Evolutionary conservation across 2,888 invertebrate species (phyloP).

Genomic region (Alloscopus bannaensis): DNA sequence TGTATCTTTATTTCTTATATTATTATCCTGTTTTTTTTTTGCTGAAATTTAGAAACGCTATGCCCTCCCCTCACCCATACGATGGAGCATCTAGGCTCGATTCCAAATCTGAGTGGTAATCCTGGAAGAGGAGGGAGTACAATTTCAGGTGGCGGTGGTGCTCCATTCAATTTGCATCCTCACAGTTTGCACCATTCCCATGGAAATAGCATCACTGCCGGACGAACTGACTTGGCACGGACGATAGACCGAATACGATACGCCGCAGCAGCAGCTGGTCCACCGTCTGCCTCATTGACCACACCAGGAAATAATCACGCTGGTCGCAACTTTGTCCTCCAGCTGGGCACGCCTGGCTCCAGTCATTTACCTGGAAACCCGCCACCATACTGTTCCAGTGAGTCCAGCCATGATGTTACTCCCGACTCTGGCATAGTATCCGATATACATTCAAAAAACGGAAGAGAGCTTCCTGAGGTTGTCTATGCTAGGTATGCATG

Average conservation of each 20-base stretch:
- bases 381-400: constrained; percentile 73
- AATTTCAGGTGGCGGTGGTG: constrained; percentile 59
- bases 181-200: constrained; percentile 71
- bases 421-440: constrained; percentile 73
- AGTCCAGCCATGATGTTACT: constrained; percentile 73
- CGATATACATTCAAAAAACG: constrained; percentile 73
- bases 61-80: constrained; percentile 73
- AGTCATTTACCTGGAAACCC: constrained; percentile 72
- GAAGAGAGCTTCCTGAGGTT: constrained; percentile 72
- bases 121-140: constrained; percentile 65
- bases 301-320: constrained; percentile 69
- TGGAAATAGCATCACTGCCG: constrained; percentile 66
- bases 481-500: constrained; percentile 72
- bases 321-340: constrained; percentile 73
- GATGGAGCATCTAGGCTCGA: constrained; percentile 73
- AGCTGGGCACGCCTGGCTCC: constrained; percentile 69
- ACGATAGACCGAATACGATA: constrained; percentile 73
- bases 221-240: constrained; percentile 72
- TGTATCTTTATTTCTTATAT: constrained; percentile 52
- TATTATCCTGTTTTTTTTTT: constrained; percentile 60
- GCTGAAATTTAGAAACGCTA: constrained; percentile 68
- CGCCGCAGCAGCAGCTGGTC: constrained; percentile 71
- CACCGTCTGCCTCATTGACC: constrained; percentile 69
- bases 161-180: constrained; percentile 72
- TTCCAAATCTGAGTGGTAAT: constrained; percentile 73